Conservation (phyloP, 1,140 invertebrate species). For the Megathymus violae region DNA sequence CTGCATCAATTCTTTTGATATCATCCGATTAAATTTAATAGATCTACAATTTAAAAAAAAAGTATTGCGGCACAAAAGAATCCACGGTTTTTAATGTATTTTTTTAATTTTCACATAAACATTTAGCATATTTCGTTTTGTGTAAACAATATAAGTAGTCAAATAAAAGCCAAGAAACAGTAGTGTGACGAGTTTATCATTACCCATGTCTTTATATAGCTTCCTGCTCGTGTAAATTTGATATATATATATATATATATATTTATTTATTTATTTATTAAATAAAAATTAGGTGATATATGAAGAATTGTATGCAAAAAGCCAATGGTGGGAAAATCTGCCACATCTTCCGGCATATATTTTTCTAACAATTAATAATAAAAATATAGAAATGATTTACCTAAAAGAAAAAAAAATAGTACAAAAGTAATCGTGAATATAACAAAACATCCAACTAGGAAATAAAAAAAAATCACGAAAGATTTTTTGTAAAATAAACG, state of each 20-base stretch:
- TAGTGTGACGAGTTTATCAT: too few relatives aligned
- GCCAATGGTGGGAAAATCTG: conserved; percentile 71
- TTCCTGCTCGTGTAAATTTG: too few relatives aligned
- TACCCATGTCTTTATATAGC: too few relatives aligned
- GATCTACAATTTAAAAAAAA: neutral
- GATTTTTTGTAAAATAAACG: conserved; percentile 38
- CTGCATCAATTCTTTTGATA: conserved; percentile 5
- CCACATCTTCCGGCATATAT: conserved; percentile 69
- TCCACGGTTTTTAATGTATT: neutral
- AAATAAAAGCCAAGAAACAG: too few relatives aligned
- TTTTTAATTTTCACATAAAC: neutral
- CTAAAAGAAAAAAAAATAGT: conserved; percentile 40
- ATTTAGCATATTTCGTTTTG: neutral
- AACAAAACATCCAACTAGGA: conserved; percentile 32
- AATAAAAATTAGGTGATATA: conserved; percentile 28
- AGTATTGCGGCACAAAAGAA: too few relatives aligned
- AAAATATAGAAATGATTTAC: conserved; percentile 49
- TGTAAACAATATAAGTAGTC: neutral
- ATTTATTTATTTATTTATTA: too few relatives aligned
- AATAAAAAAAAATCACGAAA: conserved; percentile 35
- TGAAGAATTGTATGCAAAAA: conserved; percentile 26
- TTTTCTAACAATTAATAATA: conserved; percentile 63
- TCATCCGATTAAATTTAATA: conserved; percentile 6
- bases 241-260: too few relatives aligned
- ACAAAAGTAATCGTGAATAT: conserved; percentile 38